Conservation (phyloP, 2,888 invertebrate genomes). For the Epistrophe eligans region DNA sequence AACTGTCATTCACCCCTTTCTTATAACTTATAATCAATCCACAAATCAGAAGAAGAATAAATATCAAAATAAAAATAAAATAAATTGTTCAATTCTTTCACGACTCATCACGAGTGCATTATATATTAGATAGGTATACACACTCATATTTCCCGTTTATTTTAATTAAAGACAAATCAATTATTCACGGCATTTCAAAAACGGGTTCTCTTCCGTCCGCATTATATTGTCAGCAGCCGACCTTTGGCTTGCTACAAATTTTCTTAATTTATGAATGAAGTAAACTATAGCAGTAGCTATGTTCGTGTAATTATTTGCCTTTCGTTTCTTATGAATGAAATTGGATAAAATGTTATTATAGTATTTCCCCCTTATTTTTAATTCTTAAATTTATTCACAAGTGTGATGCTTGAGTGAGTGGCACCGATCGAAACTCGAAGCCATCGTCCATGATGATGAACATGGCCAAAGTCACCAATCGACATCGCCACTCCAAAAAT, state of each 20-base stretch:
- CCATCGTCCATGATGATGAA: conserved; percentile 17
- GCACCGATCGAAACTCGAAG: conserved; percentile 23
- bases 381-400: conserved; percentile 42
- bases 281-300: not conserved
- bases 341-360: conserved; percentile 33
- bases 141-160: conserved; percentile 21
- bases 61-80: not conserved
- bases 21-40: not conserved
- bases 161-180: conserved; percentile 68
- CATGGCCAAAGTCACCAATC: conserved; percentile 2
- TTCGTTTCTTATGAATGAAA: conserved; percentile 65
- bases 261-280: conserved; percentile 73
- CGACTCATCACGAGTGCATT: conserved; percentile 32
- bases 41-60: not conserved
- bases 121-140: conserved; percentile 24
- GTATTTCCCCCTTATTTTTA: conserved; percentile 31
- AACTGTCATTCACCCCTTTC: conserved; percentile 23
- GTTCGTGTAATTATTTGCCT: not conserved
- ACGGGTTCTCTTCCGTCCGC: conserved; percentile 49
- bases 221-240: conserved; percentile 59
- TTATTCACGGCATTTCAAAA: conserved; percentile 66
- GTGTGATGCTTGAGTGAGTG: conserved; percentile 36
- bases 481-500: not conserved
- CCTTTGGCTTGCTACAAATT: conserved; percentile 58
- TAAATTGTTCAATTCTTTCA: conserved; percentile 11